Evolutionary conservation across 2,888 invertebrate species (phyloP).

Genomic region (Mystacides longicornis): DNA sequence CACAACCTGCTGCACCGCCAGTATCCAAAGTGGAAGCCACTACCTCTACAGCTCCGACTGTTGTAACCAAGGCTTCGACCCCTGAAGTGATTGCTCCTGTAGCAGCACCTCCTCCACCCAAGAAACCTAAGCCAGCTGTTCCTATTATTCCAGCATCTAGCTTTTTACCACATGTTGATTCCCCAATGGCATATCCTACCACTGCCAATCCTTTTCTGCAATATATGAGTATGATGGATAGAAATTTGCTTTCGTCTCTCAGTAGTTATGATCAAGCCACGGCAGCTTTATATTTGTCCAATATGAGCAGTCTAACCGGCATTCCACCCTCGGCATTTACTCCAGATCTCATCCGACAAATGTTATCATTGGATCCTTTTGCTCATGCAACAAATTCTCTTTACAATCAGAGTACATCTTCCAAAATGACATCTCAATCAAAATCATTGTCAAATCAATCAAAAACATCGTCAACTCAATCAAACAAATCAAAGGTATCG

Average conservation of each 20-base stretch:
- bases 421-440: conserved; percentile 7
- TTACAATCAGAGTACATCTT: conserved; percentile 13
- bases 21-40: conserved; percentile 22
- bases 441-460: background rate
- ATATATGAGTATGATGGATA: conserved; percentile 19
- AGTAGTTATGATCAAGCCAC: conserved; percentile 16
- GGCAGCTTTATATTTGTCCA: conserved; percentile 20
- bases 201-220: conserved; percentile 11
- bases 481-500: background rate
- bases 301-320: conserved; percentile 15
- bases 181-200: conserved; percentile 12
- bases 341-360: conserved; percentile 19
- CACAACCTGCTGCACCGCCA: conserved; percentile 28
- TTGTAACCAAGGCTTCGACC: conserved; percentile 2
- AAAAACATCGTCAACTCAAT: background rate
- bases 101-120: conserved; percentile 1
- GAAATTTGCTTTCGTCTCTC: conserved; percentile 19
- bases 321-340: conserved; percentile 8
- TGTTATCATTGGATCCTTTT: conserved; percentile 25
- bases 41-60: conserved; percentile 21
- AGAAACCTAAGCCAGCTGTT: conserved; percentile 36
- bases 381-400: conserved; percentile 19
- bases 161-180: conserved; percentile 23
- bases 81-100: background rate
- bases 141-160: conserved; percentile 36